Evolutionary conservation across 2,888 invertebrate species (phyloP).

Genomic region (Agrypnus murinus): DNA sequence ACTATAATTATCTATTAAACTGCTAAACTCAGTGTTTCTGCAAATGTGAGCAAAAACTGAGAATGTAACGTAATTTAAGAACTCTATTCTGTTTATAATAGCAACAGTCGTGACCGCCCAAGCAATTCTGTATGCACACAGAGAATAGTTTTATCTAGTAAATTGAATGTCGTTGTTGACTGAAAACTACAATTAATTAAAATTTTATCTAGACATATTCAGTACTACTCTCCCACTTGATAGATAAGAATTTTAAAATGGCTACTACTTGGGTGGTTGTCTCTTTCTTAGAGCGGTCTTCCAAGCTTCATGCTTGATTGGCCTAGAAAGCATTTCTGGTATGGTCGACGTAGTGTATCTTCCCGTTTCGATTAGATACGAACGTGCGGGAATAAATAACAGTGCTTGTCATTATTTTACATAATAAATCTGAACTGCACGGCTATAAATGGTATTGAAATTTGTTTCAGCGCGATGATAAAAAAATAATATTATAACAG

Average conservation of each 20-base stretch:
- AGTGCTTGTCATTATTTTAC: constrained; percentile 12
- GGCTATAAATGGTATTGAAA: not conserved
- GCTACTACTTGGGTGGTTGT: constrained; percentile 46
- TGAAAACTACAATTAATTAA: constrained; percentile 44
- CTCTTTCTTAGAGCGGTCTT: constrained; percentile 28
- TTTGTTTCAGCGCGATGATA: no score
- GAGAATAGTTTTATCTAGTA: constrained; percentile 36
- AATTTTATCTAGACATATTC: constrained; percentile 33
- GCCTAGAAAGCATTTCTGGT: constrained; percentile 33
- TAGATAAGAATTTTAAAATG: constrained; percentile 39
- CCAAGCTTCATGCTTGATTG: constrained; percentile 40
- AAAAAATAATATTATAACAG: not conserved
- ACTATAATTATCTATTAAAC: constrained; percentile 41
- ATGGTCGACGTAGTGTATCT: constrained; percentile 16
- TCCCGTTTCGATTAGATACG: constrained; percentile 35
- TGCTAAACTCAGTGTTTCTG: constrained; percentile 3
- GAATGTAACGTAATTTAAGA: no score
- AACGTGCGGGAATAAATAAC: constrained; percentile 33
- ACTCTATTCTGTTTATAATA: no score
- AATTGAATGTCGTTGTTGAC: constrained; percentile 41
- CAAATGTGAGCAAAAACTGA: constrained; percentile 23
- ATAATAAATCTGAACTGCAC: constrained; percentile 1
- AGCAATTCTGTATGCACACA: no score
- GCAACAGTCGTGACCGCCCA: constrained; percentile 3
- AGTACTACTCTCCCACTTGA: constrained; percentile 36